Conservation (phyloP, 2,113 vertebrate genomes). For the Callipepla squamata region DNA sequence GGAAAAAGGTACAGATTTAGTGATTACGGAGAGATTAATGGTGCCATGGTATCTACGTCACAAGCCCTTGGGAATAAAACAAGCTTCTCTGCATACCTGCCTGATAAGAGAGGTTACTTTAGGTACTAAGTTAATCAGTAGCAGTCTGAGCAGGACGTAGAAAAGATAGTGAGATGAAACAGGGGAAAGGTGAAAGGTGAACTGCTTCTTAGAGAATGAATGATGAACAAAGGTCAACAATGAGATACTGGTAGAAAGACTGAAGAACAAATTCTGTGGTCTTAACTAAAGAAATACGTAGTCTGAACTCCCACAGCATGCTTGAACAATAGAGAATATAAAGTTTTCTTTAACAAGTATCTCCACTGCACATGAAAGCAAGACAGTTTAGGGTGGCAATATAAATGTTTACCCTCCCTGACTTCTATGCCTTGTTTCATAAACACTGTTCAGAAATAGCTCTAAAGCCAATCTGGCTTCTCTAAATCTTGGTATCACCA, state of each 20-base stretch:
- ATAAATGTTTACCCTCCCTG: background rate
- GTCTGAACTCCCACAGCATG: background rate
- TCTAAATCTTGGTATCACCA: background rate
- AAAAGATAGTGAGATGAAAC: conserved; percentile 38
- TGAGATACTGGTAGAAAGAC: background rate
- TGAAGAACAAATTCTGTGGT: background rate
- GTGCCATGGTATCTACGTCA: background rate
- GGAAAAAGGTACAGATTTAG: background rate
- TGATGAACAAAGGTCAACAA: background rate
- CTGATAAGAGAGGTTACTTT: conserved; percentile 47
- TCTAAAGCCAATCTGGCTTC: background rate
- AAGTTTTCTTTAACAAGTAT: background rate
- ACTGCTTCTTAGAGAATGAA: background rate
- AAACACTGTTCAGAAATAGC: background rate
- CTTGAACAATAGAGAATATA: background rate
- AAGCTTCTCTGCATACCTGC: conserved; percentile 32
- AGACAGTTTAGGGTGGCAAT: background rate
- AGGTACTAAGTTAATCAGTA: conserved; percentile 55
- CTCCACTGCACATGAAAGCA: background rate
- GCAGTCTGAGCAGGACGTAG: conserved; percentile 3
- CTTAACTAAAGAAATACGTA: background rate
- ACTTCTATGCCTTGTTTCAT: background rate
- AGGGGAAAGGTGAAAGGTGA: conserved; percentile 63
- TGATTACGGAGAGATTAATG: background rate
- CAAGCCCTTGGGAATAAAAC: conserved; percentile 34